Evolutionary conservation across 2,888 invertebrate genomes (phyloP).

Genomic region (Ptychoptera contaminata): DNA sequence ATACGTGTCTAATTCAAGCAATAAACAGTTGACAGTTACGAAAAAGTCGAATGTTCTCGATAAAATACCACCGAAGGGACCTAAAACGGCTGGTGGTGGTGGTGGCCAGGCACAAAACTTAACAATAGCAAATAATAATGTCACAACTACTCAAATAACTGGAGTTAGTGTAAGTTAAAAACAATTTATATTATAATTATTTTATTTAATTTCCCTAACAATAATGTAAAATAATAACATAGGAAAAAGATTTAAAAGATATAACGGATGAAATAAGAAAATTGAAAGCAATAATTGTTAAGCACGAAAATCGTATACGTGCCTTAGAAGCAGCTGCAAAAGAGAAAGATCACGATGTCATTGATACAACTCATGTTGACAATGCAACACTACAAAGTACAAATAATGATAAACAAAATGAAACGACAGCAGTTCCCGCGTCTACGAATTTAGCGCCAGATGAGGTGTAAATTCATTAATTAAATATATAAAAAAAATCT

Average conservation of each 20-base stretch:
- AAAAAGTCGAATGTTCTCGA: slow-evolving; percentile 73
- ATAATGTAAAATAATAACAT: slow-evolving; percentile 15
- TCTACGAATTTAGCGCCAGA: slow-evolving; percentile 19
- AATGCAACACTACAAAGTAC: slow-evolving; percentile 8
- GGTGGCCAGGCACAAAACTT: not conserved
- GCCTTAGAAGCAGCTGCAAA: slow-evolving; percentile 28
- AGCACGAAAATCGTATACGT: slow-evolving; percentile 61
- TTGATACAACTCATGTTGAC: slow-evolving; percentile 14
- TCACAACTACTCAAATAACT: slow-evolving; percentile 13
- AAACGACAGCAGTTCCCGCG: slow-evolving; percentile 5
- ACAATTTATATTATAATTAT: too few species aligned
- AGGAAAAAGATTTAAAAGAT: slow-evolving; percentile 53
- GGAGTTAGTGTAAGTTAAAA: slow-evolving; percentile 26
- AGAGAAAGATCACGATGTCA: slow-evolving; percentile 21
- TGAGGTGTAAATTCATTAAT: slow-evolving; percentile 19
- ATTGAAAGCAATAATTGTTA: slow-evolving; percentile 84
- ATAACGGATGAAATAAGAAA: slow-evolving; percentile 80
- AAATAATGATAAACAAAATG: slow-evolving; percentile 5
- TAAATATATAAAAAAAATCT: too few species aligned
- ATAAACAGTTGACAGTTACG: slow-evolving; percentile 47
- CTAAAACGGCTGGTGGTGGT: slow-evolving; percentile 17
- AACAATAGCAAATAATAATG: slow-evolving; percentile 21
- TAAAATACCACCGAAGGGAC: slow-evolving; percentile 38
- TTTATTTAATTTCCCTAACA: too few species aligned
- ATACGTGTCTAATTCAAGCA: slow-evolving; percentile 37